Conservation (phyloP, 2,797 vertebrate genomes). For the Pelochelys cantorii region DNA sequence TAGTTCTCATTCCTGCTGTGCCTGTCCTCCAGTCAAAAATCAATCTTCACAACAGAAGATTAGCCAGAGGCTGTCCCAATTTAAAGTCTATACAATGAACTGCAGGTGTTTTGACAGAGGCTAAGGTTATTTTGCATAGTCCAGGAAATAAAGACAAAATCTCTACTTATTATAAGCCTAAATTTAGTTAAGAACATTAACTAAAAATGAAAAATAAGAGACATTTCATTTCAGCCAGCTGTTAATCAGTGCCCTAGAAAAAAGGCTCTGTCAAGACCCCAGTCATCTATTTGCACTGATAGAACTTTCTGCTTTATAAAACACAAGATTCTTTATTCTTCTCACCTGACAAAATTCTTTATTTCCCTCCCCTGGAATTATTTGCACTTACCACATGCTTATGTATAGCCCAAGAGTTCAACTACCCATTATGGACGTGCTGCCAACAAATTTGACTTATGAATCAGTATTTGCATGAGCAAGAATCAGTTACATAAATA, state of each 20-base stretch:
- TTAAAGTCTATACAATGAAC: neutral
- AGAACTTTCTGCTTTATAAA: neutral
- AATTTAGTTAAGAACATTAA: neutral
- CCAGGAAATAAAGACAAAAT: neutral
- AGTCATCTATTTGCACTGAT: neutral
- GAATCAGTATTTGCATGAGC: neutral
- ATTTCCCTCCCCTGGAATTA: neutral
- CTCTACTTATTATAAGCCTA: neutral
- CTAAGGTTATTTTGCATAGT: neutral
- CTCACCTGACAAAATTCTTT: neutral
- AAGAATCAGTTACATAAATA: neutral
- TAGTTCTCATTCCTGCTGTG: neutral
- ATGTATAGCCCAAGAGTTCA: neutral
- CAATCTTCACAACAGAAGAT: neutral
- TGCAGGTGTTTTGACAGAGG: neutral
- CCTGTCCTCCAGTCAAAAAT: neutral
- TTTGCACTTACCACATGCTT: neutral
- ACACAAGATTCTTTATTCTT: neutral
- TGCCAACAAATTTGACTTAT: neutral
- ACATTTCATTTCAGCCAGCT: fast-evolving
- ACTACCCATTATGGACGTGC: neutral
- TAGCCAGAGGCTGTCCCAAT: neutral
- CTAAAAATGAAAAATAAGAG: neutral
- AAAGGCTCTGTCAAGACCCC: neutral
- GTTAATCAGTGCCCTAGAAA: fast-evolving